Percentiles rank a stretch among this genome's conserved stretches.
phyloP scores from a whole-genome alignment of 1,140 invertebrate species.

The Monochamus saltuarius region DNA sequence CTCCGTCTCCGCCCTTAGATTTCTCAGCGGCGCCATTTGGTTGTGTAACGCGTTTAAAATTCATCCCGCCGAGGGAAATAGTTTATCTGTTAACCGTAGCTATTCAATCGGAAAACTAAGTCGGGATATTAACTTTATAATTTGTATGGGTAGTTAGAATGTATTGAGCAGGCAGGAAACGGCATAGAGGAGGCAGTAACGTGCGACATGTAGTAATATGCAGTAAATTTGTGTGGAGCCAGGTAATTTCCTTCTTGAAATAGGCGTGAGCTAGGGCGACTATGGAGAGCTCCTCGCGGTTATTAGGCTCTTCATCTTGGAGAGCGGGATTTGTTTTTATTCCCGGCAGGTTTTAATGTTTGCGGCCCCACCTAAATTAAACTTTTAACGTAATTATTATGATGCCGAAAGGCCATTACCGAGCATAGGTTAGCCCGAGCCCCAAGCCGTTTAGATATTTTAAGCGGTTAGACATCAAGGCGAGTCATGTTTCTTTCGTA shows the following conservation, averaged over 20 bases:
- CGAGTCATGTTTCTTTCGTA: too few species aligned
- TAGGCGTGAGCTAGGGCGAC: conserved; percentile 11
- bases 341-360: conserved; percentile 2
- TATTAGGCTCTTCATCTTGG: conserved; percentile 15
- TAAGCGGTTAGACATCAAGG: too few species aligned
- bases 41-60: conserved; percentile 1
- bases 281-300: conserved; percentile 8
- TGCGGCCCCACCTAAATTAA: neutral
- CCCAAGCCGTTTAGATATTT: too few species aligned
- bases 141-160: conserved; percentile 19
- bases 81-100: conserved; percentile 5
- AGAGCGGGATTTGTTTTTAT: conserved; percentile 5
- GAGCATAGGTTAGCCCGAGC: too few species aligned
- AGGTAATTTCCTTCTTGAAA: conserved; percentile 15
- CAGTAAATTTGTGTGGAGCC: conserved; percentile 17
- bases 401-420: too few species aligned
- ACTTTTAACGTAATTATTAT: too few species aligned
- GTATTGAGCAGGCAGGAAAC: conserved; percentile 14
- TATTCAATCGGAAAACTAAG: conserved; percentile 11
- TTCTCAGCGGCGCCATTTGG: too few species aligned
- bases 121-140: conserved; percentile 17
- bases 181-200: conserved; percentile 9
- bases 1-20: too few species aligned
- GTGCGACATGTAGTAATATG: conserved; percentile 16
- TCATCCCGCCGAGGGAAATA: conserved; percentile 8